Conservation (phyloP, 2,797 vertebrate genomes). For the Sphenodon punctatus region DNA sequence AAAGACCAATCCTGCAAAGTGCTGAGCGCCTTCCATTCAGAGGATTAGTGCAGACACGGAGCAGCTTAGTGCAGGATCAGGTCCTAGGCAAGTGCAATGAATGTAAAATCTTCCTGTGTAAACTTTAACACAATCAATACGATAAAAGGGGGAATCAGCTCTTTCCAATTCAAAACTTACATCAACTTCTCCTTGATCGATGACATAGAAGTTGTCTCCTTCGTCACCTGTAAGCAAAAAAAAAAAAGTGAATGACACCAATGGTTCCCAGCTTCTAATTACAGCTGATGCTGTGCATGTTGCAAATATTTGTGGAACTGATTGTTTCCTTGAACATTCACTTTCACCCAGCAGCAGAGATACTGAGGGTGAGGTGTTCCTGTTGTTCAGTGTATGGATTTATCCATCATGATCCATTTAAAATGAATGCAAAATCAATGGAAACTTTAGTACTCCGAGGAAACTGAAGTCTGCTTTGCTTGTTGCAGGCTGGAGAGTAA, state of each 20-base stretch:
- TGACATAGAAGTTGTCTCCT: conserved; percentile 98
- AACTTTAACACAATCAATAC: conserved; percentile 6
- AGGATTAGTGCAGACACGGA: conserved; percentile 3
- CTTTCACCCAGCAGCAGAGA: conserved; percentile 25
- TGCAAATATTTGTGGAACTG: conserved; percentile 23
- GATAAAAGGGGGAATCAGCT: neutral
- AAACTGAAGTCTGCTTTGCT: neutral
- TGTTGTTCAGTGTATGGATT: conserved; percentile 18
- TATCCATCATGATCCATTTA: conserved; percentile 35
- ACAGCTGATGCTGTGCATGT: conserved; percentile 29
- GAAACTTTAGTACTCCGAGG: conserved; percentile 20
- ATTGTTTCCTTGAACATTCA: conserved; percentile 13
- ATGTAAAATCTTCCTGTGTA: neutral
- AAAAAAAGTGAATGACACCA: neutral
- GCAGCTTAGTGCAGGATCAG: neutral
- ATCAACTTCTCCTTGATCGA: conserved; percentile 97
- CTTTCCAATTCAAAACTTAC: conserved; percentile 80
- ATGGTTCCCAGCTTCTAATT: conserved; percentile 1
- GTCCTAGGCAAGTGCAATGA: neutral
- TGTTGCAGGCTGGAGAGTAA: conserved; percentile 32
- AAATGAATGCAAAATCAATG: conserved; percentile 8
- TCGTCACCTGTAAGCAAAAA: conserved; percentile 86
- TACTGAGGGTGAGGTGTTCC: rapidly evolving
- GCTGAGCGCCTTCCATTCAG: neutral
- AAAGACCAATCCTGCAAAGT: neutral